These are phyloP conservation scores for Metallyticus violacea DNA, from an alignment of 2,888 invertebrate genomes.

Conservation along the genomic window DNA sequence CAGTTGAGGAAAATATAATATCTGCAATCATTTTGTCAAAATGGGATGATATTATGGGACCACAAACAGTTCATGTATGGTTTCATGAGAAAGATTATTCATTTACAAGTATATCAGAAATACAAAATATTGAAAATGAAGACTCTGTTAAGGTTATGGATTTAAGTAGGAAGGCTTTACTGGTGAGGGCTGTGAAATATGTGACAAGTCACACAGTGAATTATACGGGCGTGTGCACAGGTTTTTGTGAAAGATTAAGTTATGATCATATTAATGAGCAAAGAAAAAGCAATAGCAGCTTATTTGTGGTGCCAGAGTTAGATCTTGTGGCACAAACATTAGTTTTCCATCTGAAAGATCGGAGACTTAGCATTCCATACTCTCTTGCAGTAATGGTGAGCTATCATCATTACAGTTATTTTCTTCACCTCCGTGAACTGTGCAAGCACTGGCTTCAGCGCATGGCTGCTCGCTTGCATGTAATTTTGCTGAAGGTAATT, in stretches of 20 bases:
- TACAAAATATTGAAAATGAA: not conserved
- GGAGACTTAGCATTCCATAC: conserved; percentile 26
- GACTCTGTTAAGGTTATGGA: not conserved
- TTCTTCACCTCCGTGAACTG: conserved; percentile 26
- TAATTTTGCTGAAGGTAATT: conserved; percentile 13
- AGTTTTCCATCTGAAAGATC: conserved; percentile 29
- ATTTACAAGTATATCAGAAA: not conserved
- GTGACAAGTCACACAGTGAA: conserved; percentile 35
- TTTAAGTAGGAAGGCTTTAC: not conserved
- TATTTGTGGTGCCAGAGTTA: conserved; percentile 35
- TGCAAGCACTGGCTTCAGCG: conserved; percentile 33
- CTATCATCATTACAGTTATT: conserved; percentile 30
- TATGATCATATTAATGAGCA: not conserved
- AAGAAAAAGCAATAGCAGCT: conserved; percentile 25
- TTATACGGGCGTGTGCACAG: conserved; percentile 21
- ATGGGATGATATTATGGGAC: conserved; percentile 37
- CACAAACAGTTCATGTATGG: conserved; percentile 35
- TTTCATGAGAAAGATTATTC: conserved; percentile 16
- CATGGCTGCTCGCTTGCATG: conserved; percentile 5
- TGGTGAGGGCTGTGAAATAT: conserved; percentile 33
- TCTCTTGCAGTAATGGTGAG: conserved; percentile 32
- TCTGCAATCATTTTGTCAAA: conserved; percentile 33
- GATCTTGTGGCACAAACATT: conserved; percentile 33
- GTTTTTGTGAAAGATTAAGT: not conserved
- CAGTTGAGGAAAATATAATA: conserved; percentile 29